These are phyloP conservation scores for Operophtera brumata DNA, from an alignment of 2,888 invertebrate species.

Conservation along the genomic window DNA sequence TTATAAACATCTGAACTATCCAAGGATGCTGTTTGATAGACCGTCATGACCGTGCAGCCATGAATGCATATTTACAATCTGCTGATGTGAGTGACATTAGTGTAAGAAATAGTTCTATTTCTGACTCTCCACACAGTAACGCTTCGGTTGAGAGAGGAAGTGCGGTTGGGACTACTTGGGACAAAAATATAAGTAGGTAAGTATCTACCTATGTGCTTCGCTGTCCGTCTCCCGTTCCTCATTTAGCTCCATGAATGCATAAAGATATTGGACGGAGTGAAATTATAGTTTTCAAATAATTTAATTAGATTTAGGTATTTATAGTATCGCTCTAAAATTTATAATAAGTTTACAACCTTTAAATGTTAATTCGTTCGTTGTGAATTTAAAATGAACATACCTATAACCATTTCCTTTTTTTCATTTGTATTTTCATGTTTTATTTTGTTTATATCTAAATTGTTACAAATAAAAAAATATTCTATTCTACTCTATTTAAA, in stretches of 20 bases:
- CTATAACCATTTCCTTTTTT: too few relatives aligned
- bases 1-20: background rate
- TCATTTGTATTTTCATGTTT: too few relatives aligned
- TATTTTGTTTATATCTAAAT: too few relatives aligned
- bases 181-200: conserved; percentile 43
- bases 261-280: conserved; percentile 3
- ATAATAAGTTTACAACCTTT: too few relatives aligned
- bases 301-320: too few relatives aligned
- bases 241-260: conserved; percentile 14
- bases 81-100: conserved; percentile 12
- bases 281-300: too few relatives aligned
- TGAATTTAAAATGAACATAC: too few relatives aligned
- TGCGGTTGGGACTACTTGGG: conserved; percentile 38
- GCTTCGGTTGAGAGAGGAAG: conserved; percentile 40
- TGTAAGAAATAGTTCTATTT: conserved; percentile 42
- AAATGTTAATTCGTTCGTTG: too few relatives aligned
- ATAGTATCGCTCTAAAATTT: too few relatives aligned
- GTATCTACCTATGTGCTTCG: conserved; percentile 34
- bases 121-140: conserved; percentile 22
- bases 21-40: conserved; percentile 3
- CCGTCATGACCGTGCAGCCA: conserved; percentile 11
- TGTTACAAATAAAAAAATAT: too few relatives aligned
- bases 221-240: conserved; percentile 28
- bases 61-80: conserved; percentile 25
- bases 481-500: too few relatives aligned